Evolutionary conservation across 2,113 vertebrate species (phyloP), one percentile per base, ranked within the genome.

Genomic region (Strix aluco): DNA sequence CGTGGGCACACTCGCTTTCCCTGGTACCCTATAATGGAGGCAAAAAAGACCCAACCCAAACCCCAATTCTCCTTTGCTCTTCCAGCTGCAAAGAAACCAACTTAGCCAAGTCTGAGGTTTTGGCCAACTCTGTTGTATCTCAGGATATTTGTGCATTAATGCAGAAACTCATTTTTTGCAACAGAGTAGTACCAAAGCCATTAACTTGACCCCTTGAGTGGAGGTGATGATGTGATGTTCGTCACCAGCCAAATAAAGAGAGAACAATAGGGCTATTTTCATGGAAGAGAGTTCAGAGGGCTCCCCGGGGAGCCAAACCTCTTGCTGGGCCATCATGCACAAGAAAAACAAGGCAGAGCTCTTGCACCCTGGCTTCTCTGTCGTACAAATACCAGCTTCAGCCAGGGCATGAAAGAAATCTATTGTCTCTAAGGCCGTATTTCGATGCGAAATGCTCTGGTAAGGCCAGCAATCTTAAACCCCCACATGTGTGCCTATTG

Each of bases 401-500:
- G 65, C 26, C 52, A 36, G 74, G 78, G 46, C 2, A 38, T 84
- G 93, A 69, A 73, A 96, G 75, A 79, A 94, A 89, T 92, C 87
- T 66, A 46, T 91, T 96, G 94, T 96, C 78, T 61, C 74, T 51
- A 18, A 88, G 86, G 72, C 81, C 5, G 3, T 15, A 11, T 97
- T 97, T 96, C 34, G 1, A 46, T 51, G 67, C 2, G 3, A 97
- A 96, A 93, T 32, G 61, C 78, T 92, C 81, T 59, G 91, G 67
- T 55, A 73, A 88, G 86, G 88, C 86, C 94, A 96, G 81, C 90
- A 79, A 67, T 74, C 73, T 63, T 72, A 89, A 71, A 44, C 63
- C 61, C 42, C 78, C 61, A 51, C 90, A 92, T 38, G 54, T 93
- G 92, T 63, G 95, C 55, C 97, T 96, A 98, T 98, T 98, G 98